These are phyloP conservation scores for Odontamblyopus rebecca DNA, from an alignment of 2,797 vertebrate genomes.

Conservation along the genomic window DNA sequence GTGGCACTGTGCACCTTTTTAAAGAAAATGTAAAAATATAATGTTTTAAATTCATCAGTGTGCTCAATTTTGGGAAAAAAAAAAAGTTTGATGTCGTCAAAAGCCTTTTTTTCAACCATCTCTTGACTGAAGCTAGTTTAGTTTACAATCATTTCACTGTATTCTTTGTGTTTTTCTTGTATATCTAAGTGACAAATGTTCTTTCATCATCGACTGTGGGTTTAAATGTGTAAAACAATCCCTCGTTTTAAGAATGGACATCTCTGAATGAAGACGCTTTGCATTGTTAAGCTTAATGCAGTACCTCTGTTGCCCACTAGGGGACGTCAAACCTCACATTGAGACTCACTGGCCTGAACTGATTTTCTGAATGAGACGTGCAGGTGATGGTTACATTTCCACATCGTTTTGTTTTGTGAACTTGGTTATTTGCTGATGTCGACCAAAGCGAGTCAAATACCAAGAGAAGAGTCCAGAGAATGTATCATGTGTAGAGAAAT, in stretches of 20 bases:
- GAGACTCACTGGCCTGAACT: background rate
- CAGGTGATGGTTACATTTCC: background rate
- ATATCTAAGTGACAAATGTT: constrained; percentile 4
- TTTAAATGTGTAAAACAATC: constrained; percentile 26
- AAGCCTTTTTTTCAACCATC: background rate
- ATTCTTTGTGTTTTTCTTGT: constrained; percentile 3
- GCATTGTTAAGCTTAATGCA: background rate
- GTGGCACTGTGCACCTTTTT: too few species aligned
- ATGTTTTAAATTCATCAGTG: background rate
- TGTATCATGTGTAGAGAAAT: constrained; percentile 26
- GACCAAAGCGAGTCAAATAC: constrained; percentile 22
- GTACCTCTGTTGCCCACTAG: background rate
- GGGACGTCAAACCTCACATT: background rate
- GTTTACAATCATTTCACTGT: constrained; percentile 38
- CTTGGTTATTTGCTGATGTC: constrained; percentile 20
- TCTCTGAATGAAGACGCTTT: background rate
- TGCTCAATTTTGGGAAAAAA: background rate
- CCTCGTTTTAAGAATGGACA: background rate
- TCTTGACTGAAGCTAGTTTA: constrained; percentile 2
- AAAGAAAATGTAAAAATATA: too few species aligned
- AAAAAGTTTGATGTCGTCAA: background rate
- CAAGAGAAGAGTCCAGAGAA: constrained; percentile 44
- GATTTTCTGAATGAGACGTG: constrained; percentile 39
- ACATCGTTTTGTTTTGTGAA: constrained; percentile 5
- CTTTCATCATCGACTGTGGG: constrained; percentile 19